phyloP scores from a whole-genome alignment of 2,113 vertebrate species.

The Natator depressus region DNA sequence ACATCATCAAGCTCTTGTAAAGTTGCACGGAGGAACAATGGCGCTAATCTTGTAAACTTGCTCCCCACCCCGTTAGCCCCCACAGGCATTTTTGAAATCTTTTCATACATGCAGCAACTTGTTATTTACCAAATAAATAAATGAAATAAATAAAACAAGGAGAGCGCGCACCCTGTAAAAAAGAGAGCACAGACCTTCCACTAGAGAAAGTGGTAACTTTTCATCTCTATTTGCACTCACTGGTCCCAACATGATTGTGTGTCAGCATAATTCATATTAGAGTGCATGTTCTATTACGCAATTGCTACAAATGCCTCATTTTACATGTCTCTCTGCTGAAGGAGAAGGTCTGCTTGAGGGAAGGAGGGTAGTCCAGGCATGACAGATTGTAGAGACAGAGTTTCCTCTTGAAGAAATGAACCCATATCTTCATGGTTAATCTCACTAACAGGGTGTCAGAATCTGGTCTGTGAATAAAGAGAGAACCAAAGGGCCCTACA shows the following conservation, averaged over 20 bases:
- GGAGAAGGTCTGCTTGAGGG: background rate
- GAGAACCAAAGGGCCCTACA: background rate
- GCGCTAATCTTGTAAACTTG: background rate
- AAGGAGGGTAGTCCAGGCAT: background rate
- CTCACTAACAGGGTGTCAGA: background rate
- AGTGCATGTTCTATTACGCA: background rate
- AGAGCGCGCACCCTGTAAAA: background rate
- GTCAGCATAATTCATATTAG: background rate
- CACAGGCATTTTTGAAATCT: background rate
- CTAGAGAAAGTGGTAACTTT: background rate
- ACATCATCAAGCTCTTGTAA: background rate
- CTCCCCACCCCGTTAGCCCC: background rate
- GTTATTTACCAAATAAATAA: background rate
- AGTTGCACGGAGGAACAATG: background rate
- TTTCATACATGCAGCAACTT: background rate
- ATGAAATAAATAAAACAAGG: background rate
- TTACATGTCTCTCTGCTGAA: background rate
- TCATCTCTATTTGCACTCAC: background rate
- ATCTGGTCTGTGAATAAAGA: background rate
- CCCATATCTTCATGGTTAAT: background rate
- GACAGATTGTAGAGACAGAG: background rate
- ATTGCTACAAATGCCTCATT: background rate
- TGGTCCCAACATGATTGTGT: background rate
- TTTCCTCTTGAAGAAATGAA: background rate
- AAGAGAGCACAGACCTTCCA: background rate